Percentiles rank a stretch among this genome's conserved stretches.
Conservation (phyloP, 2,797 vertebrate genomes). For the Lepus townsendii region DNA sequence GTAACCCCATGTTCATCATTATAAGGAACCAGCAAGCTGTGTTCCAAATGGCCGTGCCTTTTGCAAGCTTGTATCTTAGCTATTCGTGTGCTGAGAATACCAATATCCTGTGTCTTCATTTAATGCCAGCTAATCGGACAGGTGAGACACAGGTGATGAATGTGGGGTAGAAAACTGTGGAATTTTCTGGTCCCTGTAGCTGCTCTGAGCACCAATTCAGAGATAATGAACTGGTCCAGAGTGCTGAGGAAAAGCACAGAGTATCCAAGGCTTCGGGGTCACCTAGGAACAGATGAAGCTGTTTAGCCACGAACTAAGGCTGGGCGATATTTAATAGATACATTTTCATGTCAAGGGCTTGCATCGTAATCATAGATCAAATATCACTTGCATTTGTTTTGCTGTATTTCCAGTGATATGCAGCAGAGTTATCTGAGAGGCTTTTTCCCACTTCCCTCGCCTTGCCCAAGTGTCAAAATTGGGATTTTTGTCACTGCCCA, state of each 20-base stretch:
- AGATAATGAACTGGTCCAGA: constrained; percentile 24
- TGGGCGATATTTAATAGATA: constrained; percentile 69
- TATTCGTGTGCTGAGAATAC: neutral
- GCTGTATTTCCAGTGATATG: constrained; percentile 62
- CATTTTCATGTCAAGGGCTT: constrained; percentile 33
- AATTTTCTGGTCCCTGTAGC: constrained; percentile 29
- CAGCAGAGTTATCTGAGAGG: constrained; percentile 66
- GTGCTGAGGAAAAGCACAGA: constrained; percentile 12
- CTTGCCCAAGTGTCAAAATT: constrained; percentile 44
- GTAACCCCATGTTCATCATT: neutral
- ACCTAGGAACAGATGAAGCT: constrained; percentile 77
- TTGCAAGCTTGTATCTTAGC: neutral
- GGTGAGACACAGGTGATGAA: constrained; percentile 41
- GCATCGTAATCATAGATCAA: constrained; percentile 71
- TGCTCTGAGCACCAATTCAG: neutral
- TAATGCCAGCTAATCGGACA: constrained; percentile 44
- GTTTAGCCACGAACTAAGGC: constrained; percentile 59
- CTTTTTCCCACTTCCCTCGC: constrained; percentile 44
- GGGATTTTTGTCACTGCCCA: constrained; percentile 59
- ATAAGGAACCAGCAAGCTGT: neutral
- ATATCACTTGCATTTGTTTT: constrained; percentile 76
- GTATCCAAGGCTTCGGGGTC: neutral
- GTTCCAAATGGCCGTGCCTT: neutral
- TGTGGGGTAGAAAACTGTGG: neutral
- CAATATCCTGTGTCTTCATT: neutral